Conservation (phyloP, 2,797 vertebrate genomes). For the Linurgus olivaceus region DNA sequence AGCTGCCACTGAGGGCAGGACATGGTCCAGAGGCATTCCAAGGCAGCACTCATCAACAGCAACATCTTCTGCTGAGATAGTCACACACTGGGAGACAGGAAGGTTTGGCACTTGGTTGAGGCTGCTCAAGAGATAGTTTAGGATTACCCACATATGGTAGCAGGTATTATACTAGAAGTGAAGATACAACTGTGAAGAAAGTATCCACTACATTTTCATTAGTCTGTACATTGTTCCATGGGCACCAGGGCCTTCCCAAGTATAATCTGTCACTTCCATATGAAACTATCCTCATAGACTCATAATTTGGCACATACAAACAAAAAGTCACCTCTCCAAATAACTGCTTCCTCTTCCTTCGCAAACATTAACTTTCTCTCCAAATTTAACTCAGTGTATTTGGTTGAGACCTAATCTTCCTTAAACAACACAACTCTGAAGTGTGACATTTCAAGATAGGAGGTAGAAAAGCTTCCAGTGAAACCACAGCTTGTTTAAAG, state of each 20-base stretch:
- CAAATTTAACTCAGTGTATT: background rate
- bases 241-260: background rate
- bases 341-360: background rate
- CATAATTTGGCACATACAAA: background rate
- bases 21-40: background rate
- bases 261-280: background rate
- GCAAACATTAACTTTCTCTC: slow-evolving; percentile 9
- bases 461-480: background rate
- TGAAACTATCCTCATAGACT: background rate
- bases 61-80: background rate
- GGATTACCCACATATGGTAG: background rate
- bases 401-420: background rate
- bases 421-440: background rate
- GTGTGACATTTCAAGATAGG: background rate
- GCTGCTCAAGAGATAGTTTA: background rate
- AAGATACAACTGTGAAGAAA: background rate
- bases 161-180: background rate
- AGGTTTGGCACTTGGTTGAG: background rate
- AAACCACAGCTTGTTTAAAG: background rate
- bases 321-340: background rate
- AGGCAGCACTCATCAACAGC: background rate
- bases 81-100: background rate
- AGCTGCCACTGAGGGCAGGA: background rate
- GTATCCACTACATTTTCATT: background rate
- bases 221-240: background rate